A percentile compares a stretch with the other conserved stretches of the same genome.
These are phyloP conservation scores for Corvus cornix DNA, from an alignment of 2,113 vertebrate species.

Conservation along the genomic window DNA sequence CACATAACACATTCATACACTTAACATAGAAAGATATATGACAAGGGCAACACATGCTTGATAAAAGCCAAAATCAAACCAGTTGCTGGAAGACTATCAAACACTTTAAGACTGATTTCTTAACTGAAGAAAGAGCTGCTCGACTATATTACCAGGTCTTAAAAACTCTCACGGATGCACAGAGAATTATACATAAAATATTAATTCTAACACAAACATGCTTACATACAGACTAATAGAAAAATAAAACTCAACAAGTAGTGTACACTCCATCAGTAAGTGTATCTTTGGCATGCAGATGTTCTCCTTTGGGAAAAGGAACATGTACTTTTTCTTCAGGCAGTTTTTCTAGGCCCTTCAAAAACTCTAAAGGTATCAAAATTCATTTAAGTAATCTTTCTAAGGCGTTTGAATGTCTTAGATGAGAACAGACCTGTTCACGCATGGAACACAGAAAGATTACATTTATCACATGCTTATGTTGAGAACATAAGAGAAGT, in stretches of 20 bases:
- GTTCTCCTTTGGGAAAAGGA: constrained; percentile 56
- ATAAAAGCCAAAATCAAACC: not conserved
- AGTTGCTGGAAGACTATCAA: not conserved
- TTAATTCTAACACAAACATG: not conserved
- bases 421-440: not conserved
- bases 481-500: not conserved
- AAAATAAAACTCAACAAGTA: not conserved
- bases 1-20: not conserved
- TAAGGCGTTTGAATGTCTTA: not conserved
- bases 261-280: not conserved
- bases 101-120: not conserved
- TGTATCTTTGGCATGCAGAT: constrained; percentile 52
- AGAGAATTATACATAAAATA: not conserved
- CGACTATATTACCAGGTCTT: not conserved
- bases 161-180: not conserved
- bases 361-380: constrained; percentile 65
- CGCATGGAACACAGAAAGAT: not conserved
- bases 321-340: constrained; percentile 65
- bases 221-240: not conserved
- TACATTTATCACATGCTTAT: not conserved
- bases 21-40: not conserved
- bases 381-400: not conserved
- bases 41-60: not conserved
- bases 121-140: not conserved
- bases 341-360: constrained; percentile 62